Percentiles rank a stretch among this genome's conserved stretches.
Evolutionary conservation across 23 tunicate genomes (phyloP).

Genomic region (Trididemnum clinides): DNA sequence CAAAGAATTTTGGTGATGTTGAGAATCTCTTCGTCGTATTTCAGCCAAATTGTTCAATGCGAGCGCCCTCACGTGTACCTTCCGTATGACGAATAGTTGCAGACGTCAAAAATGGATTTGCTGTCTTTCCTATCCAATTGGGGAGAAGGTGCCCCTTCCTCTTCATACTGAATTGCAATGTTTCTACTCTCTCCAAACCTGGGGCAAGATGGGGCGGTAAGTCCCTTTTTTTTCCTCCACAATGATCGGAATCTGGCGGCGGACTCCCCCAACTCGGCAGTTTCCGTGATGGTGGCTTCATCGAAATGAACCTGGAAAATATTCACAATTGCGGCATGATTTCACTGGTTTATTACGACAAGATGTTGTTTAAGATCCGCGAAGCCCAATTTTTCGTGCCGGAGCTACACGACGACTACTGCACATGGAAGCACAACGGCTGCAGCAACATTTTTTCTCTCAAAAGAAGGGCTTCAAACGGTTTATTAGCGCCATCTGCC

Average conservation of each 20-base stretch:
- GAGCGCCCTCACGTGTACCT: slow-evolving; percentile 54
- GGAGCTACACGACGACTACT: no score
- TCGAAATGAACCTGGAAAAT: slow-evolving; percentile 80
- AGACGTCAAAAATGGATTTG: slow-evolving; percentile 78
- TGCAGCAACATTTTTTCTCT: background rate
- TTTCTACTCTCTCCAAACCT: slow-evolving; percentile 73
- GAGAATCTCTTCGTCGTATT: no score
- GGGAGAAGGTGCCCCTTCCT: slow-evolving; percentile 36
- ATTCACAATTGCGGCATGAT: no score
- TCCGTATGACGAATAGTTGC: slow-evolving; percentile 82
- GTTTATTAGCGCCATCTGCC: no score
- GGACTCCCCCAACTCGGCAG: slow-evolving; percentile 92
- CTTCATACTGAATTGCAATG: slow-evolving; percentile 63
- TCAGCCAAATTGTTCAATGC: no score
- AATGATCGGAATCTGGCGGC: slow-evolving; percentile 78
- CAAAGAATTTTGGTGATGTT: no score
- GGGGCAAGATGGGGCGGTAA: slow-evolving; percentile 1
- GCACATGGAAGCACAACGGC: no score
- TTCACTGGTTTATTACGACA: no score
- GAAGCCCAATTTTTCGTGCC: no score
- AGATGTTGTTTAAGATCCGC: no score
- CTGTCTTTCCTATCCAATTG: slow-evolving; percentile 30
- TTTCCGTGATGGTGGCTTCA: slow-evolving; percentile 77
- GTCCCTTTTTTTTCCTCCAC: slow-evolving; percentile 51
- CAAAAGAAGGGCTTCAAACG: background rate